Percentiles rank a stretch among this genome's conserved stretches.
phyloP scores from a whole-genome alignment of 2,113 vertebrate genomes.

The rat (Rattus norvegicus) region GRCr8 NC_086028.1:89798001-89798500 shows the following conservation, averaged over 20 bases:
- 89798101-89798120: not conserved
- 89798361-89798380: not conserved
- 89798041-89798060: not conserved
- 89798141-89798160: not conserved
- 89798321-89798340: too few species aligned
- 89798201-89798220: not conserved
- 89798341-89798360: not conserved
- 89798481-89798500: constrained; percentile 12
- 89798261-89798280: too few species aligned
- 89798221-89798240: too few species aligned
- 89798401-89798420: not conserved
- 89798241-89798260: too few species aligned
- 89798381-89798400: not conserved
- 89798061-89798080: not conserved
- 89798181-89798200: not conserved
- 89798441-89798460: not conserved
- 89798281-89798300: too few species aligned
- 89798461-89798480: not conserved
- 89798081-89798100: not conserved
- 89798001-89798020: not conserved
- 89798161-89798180: not conserved
- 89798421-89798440: not conserved
- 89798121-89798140: not conserved
- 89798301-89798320: too few species aligned
- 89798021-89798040: not conserved